These are phyloP conservation scores for Chionoecetes opilio DNA, from an alignment of 1,140 invertebrate species.

Conservation along the genomic window DNA sequence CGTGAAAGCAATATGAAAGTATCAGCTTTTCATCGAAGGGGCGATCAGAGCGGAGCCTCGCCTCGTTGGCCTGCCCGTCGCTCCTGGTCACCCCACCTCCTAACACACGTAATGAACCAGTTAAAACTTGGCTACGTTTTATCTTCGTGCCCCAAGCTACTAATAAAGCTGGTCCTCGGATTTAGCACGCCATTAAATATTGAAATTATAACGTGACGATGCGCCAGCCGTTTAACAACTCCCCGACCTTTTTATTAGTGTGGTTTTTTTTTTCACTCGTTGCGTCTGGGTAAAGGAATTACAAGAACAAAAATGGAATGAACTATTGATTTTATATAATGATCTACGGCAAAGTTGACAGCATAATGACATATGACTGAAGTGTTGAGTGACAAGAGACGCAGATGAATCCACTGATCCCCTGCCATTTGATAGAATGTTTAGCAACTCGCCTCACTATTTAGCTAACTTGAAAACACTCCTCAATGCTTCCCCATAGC, in stretches of 20 bases:
- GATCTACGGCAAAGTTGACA: neutral
- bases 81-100: neutral
- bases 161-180: conserved; percentile 77
- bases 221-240: conserved; percentile 24
- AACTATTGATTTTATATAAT: neutral
- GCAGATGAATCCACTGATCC: too few relatives aligned
- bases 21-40: conserved; percentile 61
- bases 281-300: neutral
- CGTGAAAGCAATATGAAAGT: neutral
- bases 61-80: neutral
- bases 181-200: conserved; percentile 79
- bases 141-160: conserved; percentile 75
- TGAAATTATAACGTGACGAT: conserved; percentile 72
- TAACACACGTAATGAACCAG: conserved; percentile 74
- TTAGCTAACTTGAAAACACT: too few relatives aligned
- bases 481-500: neutral
- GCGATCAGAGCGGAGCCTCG: neutral
- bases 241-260: neutral
- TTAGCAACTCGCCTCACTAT: too few relatives aligned
- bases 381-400: neutral
- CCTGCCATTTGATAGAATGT: too few relatives aligned
- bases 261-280: neutral
- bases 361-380: neutral
- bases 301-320: neutral
- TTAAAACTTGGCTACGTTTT: conserved; percentile 78